Conservation (phyloP, 1,140 invertebrate genomes). For the Lordiphosa clarofinis region DNA sequence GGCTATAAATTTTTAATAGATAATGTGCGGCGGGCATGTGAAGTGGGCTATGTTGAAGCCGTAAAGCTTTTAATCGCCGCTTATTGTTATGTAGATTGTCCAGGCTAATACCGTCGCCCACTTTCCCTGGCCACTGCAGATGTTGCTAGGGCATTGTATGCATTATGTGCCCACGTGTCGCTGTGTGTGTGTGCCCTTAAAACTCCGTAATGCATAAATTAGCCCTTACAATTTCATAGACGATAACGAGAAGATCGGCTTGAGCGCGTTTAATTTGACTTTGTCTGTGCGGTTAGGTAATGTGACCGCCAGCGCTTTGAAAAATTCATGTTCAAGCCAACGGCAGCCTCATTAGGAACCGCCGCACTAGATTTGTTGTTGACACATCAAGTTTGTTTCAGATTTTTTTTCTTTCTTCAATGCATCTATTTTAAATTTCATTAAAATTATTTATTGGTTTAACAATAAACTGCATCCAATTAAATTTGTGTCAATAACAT, state of each 20-base stretch:
- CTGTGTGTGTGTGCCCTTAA: slow-evolving; percentile 28
- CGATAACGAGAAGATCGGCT: slow-evolving; percentile 36
- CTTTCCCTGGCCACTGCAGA: slow-evolving; percentile 7
- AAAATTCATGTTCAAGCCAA: slow-evolving; percentile 25
- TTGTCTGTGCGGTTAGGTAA: slow-evolving; percentile 18
- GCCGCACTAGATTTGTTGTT: too few species aligned
- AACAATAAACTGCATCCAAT: too few species aligned
- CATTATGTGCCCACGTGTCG: too few species aligned
- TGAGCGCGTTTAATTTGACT: slow-evolving; percentile 38
- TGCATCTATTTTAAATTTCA: too few species aligned
- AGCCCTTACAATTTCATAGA: slow-evolving; percentile 51
- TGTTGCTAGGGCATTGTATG: background rate
- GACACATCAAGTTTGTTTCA: too few species aligned
- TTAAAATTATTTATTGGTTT: too few species aligned
- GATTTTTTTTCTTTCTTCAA: too few species aligned
- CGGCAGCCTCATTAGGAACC: slow-evolving; percentile 5
- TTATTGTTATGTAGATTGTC: slow-evolving; percentile 75
- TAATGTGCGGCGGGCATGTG: slow-evolving; percentile 68
- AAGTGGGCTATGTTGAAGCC: slow-evolving; percentile 60
- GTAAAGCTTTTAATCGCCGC: slow-evolving; percentile 73
- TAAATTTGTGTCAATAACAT: background rate
- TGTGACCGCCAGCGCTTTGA: background rate
- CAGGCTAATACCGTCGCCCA: slow-evolving; percentile 51
- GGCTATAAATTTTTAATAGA: slow-evolving; percentile 76
- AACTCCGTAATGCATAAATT: slow-evolving; percentile 70